phyloP scores from a whole-genome alignment of 64 coral and sea anemone genomes.

The Pocillopora verrucosa region DNA sequence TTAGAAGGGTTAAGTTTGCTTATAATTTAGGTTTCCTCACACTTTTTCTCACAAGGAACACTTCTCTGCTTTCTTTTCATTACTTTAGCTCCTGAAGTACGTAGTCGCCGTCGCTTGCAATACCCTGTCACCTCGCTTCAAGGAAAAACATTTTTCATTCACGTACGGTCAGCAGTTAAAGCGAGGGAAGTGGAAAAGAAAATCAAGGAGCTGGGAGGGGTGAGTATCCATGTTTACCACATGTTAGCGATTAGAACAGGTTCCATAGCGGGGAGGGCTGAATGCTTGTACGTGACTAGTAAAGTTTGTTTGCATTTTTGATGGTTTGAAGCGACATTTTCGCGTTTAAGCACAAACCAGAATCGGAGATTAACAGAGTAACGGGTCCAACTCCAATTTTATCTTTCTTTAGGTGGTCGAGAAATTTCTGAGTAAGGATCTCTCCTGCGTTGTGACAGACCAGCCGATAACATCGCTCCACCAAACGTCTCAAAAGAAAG shows the following conservation, averaged over 20 bases:
- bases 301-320: no score
- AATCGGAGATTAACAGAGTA: no score
- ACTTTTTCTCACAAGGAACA: background rate
- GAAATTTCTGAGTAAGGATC: conserved; percentile 65
- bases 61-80: background rate
- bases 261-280: background rate
- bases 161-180: conserved; percentile 40
- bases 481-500: conserved; percentile 11
- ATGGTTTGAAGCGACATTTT: no score
- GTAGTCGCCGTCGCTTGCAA: background rate
- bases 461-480: background rate
- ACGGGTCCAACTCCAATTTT: background rate
- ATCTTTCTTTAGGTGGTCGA: conserved; percentile 44
- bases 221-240: conserved; percentile 1
- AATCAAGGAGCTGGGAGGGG: conserved; percentile 64
- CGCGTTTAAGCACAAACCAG: no score
- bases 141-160: conserved; percentile 64
- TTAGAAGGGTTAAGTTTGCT: background rate
- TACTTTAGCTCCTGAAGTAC: background rate
- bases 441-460: conserved; percentile 72
- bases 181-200: conserved; percentile 52
- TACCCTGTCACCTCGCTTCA: conserved; percentile 24
- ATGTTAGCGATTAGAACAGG: background rate
- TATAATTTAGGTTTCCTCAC: background rate
- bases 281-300: no score